Evolutionary conservation across 1,140 invertebrate species (phyloP).

Genomic region (Papilio xuthus): DNA sequence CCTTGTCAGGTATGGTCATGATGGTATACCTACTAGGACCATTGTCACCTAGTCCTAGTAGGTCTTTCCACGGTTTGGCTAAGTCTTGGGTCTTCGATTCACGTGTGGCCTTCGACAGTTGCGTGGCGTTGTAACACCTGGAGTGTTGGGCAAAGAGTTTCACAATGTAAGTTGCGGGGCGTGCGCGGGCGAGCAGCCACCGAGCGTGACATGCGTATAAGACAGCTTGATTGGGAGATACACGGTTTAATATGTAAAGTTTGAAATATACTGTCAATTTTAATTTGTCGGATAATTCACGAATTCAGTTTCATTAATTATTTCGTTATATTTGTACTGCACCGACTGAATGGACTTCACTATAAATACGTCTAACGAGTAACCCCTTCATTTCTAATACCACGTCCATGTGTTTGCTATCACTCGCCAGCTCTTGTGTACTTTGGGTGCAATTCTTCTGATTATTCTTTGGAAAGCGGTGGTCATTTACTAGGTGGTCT

Average conservation of each 20-base stretch:
- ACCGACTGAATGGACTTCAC: neutral
- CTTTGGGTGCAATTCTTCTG: neutral
- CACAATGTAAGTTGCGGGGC: neutral
- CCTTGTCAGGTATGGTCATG: too few relatives aligned
- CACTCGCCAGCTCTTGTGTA: neutral
- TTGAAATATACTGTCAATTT: neutral
- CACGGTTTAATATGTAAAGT: neutral
- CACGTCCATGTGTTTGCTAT: neutral
- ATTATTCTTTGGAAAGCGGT: neutral
- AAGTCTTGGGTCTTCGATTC: neutral
- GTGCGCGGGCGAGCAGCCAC: neutral
- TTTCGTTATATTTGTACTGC: too few relatives aligned
- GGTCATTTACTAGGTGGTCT: neutral
- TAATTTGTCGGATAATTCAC: neutral
- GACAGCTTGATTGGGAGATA: neutral
- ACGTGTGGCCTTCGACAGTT: neutral
- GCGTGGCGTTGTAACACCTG: neutral
- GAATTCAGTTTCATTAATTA: neutral
- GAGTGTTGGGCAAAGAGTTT: constrained; percentile 1
- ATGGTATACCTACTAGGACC: neutral
- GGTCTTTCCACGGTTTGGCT: neutral
- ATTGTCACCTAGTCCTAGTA: neutral
- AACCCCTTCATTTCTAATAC: neutral
- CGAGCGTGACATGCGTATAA: neutral
- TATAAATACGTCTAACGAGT: neutral